Conservation (phyloP, 1,140 invertebrate species). For the Paralvinella palmiformis region DNA sequence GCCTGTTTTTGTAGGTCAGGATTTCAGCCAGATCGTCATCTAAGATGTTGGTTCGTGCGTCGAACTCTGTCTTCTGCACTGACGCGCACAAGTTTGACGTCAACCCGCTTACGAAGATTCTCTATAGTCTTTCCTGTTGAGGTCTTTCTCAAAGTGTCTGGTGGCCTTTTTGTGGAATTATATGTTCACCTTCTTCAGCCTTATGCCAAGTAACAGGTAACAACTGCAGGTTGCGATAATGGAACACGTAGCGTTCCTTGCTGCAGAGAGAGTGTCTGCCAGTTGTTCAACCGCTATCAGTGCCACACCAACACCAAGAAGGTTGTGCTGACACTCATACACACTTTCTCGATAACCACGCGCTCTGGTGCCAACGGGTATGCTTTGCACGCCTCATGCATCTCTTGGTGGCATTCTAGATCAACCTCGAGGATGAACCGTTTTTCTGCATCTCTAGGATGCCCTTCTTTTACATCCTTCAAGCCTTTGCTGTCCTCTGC, state of each 20-base stretch:
- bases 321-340: too few relatives aligned
- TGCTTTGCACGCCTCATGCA: slow-evolving; percentile 21
- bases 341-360: too few relatives aligned
- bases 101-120: slow-evolving; percentile 39
- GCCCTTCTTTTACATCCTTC: background rate
- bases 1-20: too few relatives aligned
- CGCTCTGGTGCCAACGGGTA: too few relatives aligned
- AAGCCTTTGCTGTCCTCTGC: slow-evolving; percentile 3
- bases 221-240: slow-evolving; percentile 19
- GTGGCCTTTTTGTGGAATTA: slow-evolving; percentile 37
- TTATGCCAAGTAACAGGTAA: slow-evolving; percentile 21
- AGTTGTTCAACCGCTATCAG: too few relatives aligned
- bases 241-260: too few relatives aligned
- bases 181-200: slow-evolving; percentile 24
- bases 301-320: too few relatives aligned
- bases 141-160: slow-evolving; percentile 49
- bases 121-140: slow-evolving; percentile 53
- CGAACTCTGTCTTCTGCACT: background rate
- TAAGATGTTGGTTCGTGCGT: slow-evolving; percentile 34
- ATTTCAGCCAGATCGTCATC: slow-evolving; percentile 34
- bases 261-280: too few relatives aligned
- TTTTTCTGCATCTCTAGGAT: background rate
- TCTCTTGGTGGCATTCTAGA: slow-evolving; percentile 20
- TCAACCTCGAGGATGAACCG: slow-evolving; percentile 19
- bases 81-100: slow-evolving; percentile 27